Conservation (phyloP, 2,797 vertebrate species). For the Merluccius polli region DNA sequence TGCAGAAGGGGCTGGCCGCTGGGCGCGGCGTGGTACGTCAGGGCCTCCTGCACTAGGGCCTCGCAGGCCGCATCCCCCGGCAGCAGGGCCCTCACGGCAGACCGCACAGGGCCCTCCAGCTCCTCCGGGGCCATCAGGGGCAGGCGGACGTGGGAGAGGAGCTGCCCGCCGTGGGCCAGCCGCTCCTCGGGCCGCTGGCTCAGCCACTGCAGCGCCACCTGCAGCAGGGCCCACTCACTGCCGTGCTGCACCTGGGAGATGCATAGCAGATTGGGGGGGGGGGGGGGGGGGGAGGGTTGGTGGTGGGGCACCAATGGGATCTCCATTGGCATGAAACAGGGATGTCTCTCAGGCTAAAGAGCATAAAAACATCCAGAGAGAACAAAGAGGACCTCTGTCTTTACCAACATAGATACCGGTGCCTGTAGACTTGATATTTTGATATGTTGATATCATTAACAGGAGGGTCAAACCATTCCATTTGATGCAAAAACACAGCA, state of each 20-base stretch:
- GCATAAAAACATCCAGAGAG: neutral
- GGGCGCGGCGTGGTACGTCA: conserved; percentile 79
- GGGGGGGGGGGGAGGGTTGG: no score
- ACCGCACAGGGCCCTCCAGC: conserved; percentile 77
- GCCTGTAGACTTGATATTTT: neutral
- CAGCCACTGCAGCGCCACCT: conserved; percentile 87
- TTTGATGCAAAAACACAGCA: neutral
- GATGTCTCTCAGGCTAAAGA: no score
- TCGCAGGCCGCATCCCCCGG: conserved; percentile 78
- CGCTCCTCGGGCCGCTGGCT: conserved; percentile 80
- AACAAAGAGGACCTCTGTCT: neutral
- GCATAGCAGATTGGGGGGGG: neutral
- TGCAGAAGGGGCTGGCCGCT: conserved; percentile 86
- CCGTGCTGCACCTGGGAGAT: conserved; percentile 76
- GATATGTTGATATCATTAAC: neutral
- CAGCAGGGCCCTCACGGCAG: conserved; percentile 77
- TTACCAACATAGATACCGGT: neutral
- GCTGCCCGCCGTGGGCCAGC: conserved; percentile 68
- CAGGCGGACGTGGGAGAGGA: conserved; percentile 87
- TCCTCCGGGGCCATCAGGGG: conserved; percentile 82
- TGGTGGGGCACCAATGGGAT: neutral
- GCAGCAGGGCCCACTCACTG: conserved; percentile 84
- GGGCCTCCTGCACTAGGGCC: conserved; percentile 83
- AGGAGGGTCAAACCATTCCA: neutral
- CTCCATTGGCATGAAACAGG: neutral